A percentile compares a stretch with the other conserved stretches of the same genome.
Conservation (phyloP, 2,888 invertebrate genomes). For the Alitta virens region DNA sequence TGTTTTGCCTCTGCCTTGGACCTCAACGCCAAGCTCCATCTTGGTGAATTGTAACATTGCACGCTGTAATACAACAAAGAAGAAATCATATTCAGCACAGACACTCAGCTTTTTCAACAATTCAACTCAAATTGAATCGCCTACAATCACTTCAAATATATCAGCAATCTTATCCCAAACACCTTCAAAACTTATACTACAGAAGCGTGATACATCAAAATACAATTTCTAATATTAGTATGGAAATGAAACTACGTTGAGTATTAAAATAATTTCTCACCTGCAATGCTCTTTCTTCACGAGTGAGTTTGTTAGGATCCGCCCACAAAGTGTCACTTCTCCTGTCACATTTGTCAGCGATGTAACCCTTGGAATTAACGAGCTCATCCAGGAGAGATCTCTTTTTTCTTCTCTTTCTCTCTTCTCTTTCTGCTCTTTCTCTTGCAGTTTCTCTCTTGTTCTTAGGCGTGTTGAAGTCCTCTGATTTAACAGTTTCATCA, state of each 20-base stretch:
- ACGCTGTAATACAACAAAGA: too few relatives aligned
- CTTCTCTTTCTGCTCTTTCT: background rate
- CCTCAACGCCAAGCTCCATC: conserved; percentile 4
- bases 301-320: conserved; percentile 30
- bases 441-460: background rate
- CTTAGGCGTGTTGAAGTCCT: too few relatives aligned
- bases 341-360: conserved; percentile 25
- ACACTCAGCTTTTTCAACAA: too few relatives aligned
- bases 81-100: too few relatives aligned
- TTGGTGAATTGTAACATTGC: conserved; percentile 15
- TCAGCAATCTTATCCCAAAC: too few relatives aligned
- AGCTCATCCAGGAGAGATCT: conserved; percentile 32
- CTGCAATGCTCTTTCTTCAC: conserved; percentile 36
- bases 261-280: too few relatives aligned
- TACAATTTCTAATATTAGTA: background rate
- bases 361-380: conserved; percentile 33
- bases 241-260: too few relatives aligned
- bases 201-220: background rate
- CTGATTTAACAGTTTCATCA: too few relatives aligned
- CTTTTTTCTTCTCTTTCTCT: conserved; percentile 1
- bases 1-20: background rate
- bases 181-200: too few relatives aligned
- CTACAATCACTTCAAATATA: too few relatives aligned
- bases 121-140: too few relatives aligned
- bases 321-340: conserved; percentile 24